Evolutionary conservation across 2,888 invertebrate species (phyloP).

Genomic region (Azorinus chamasolen): DNA sequence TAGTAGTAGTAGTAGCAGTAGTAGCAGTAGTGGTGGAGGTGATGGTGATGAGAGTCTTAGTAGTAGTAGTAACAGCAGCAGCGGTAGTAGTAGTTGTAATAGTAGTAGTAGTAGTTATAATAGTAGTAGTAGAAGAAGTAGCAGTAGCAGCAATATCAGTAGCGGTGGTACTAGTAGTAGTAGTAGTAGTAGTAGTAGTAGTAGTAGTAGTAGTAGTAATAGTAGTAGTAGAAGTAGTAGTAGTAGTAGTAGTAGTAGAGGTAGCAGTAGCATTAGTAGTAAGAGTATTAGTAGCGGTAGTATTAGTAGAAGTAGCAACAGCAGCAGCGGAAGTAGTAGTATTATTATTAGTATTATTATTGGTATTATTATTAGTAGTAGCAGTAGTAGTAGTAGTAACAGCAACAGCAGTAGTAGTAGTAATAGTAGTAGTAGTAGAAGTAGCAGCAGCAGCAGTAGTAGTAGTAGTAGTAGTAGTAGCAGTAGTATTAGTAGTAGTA

Average conservation of each 20-base stretch:
- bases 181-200: slow-evolving; percentile 16
- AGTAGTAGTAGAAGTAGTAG: slow-evolving; percentile 23
- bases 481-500: slow-evolving; percentile 14
- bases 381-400: slow-evolving; percentile 29
- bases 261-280: slow-evolving; percentile 11
- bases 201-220: slow-evolving; percentile 14
- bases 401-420: slow-evolving; percentile 11
- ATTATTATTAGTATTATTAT: slow-evolving; percentile 33
- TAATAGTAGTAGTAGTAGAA: slow-evolving; percentile 25
- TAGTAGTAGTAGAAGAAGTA: slow-evolving; percentile 19
- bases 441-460: slow-evolving; percentile 21
- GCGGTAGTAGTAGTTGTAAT: slow-evolving; percentile 3
- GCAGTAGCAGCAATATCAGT: slow-evolving; percentile 9
- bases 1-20: too few relatives aligned
- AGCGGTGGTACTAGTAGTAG: slow-evolving; percentile 17
- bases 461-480: slow-evolving; percentile 27
- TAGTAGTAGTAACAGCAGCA: too few relatives aligned
- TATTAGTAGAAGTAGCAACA: slow-evolving; percentile 25
- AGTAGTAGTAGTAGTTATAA: slow-evolving; percentile 17
- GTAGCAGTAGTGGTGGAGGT: too few relatives aligned
- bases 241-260: too few relatives aligned
- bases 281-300: slow-evolving; percentile 17
- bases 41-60: too few relatives aligned
- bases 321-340: slow-evolving; percentile 22
- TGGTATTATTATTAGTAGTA: slow-evolving; percentile 6